Conservation (phyloP, 1,140 invertebrate genomes). For the Papilio dardanus region DNA sequence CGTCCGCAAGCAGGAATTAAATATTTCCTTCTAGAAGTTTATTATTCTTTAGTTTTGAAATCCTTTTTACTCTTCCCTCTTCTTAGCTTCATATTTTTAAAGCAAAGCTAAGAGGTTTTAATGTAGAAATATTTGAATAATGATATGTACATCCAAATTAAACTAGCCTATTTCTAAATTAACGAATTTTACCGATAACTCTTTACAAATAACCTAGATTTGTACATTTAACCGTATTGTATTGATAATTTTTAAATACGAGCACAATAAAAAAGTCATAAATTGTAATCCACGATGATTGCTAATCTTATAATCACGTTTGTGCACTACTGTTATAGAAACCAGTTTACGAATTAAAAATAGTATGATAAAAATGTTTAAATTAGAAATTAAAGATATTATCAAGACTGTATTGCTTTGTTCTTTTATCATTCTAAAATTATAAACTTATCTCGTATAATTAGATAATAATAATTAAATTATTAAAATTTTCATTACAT, state of each 20-base stretch:
- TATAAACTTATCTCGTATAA: not conserved
- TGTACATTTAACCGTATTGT: not conserved
- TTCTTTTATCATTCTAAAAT: constrained; percentile 9
- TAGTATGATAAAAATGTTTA: constrained; percentile 7
- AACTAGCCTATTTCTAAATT: not conserved
- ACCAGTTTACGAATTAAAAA: constrained; percentile 18
- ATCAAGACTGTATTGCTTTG: constrained; percentile 21
- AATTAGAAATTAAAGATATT: constrained; percentile 9
- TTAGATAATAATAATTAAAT: constrained; percentile 3
- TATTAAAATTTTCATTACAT: not conserved
- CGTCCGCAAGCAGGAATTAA: too few relatives aligned
- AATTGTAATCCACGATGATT: not conserved
- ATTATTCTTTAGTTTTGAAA: too few relatives aligned
- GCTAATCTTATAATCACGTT: constrained; percentile 16
- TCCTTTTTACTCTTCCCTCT: too few relatives aligned
- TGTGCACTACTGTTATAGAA: not conserved
- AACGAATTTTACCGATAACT: not conserved
- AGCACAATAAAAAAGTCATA: not conserved
- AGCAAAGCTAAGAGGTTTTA: not conserved
- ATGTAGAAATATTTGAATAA: not conserved
- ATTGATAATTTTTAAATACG: not conserved
- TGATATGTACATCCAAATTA: not conserved
- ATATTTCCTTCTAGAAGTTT: too few relatives aligned
- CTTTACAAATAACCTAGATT: not conserved
- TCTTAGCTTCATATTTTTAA: not conserved